Evolutionary conservation across 2,113 vertebrate species (phyloP).

Genomic region (Galemys pyrenaicus): DNA sequence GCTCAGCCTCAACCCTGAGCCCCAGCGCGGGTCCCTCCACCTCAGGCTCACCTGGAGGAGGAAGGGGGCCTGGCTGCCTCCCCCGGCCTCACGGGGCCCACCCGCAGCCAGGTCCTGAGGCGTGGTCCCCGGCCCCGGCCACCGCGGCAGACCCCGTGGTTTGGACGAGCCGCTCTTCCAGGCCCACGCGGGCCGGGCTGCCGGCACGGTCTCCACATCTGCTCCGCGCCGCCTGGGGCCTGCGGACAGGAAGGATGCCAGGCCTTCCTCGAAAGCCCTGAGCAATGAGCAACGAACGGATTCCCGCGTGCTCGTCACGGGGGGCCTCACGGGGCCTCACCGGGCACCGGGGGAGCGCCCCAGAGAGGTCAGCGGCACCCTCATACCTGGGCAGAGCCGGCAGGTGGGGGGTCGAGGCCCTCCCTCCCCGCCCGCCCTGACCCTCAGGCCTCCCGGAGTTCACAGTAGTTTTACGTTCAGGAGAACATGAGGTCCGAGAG

Average conservation of each 20-base stretch:
- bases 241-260: accelerated
- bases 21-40: not conserved
- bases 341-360: not conserved
- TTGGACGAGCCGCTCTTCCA: accelerated
- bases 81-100: accelerated
- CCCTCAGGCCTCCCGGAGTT: not conserved
- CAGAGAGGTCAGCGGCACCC: not conserved
- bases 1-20: accelerated
- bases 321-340: too few species aligned
- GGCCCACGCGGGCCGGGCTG: accelerated
- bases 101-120: not conserved
- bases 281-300: accelerated
- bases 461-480: not conserved
- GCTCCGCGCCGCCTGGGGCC: accelerated
- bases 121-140: accelerated
- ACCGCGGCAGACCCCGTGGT: not conserved
- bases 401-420: too few species aligned
- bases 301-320: too few species aligned
- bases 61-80: not conserved
- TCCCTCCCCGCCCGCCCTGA: not conserved
- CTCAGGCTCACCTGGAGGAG: not conserved
- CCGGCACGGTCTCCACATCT: accelerated
- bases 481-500: not conserved
- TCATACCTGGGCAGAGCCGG: too few species aligned
- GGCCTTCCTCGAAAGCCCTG: accelerated